These are phyloP conservation scores for Alouatta palliata DNA, from an alignment of 2,113 vertebrate genomes.

Conservation along the genomic window DNA sequence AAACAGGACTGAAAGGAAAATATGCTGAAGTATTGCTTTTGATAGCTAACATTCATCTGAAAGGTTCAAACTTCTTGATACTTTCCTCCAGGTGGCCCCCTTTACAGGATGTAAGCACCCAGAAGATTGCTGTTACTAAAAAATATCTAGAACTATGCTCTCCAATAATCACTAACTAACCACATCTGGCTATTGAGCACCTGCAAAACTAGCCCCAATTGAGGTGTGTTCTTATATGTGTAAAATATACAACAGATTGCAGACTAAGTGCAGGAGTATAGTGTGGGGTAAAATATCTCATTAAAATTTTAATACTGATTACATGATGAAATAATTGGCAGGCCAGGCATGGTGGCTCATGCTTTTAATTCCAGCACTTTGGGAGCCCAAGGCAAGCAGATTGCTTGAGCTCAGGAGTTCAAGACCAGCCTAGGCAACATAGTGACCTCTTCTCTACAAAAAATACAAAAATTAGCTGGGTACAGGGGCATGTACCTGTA, in stretches of 20 bases:
- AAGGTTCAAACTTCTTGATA: conserved; percentile 34
- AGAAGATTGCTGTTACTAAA: conserved; percentile 20
- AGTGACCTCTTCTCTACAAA: too few relatives aligned
- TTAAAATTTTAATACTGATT: conserved; percentile 36
- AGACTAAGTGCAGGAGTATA: neutral
- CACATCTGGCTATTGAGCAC: neutral
- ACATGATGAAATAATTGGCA: conserved; percentile 14
- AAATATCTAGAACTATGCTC: neutral
- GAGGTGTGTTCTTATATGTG: neutral
- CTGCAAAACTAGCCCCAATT: neutral
- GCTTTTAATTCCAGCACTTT: too few relatives aligned
- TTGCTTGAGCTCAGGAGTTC: too few relatives aligned
- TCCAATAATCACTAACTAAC: conserved; percentile 1
- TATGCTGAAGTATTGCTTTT: neutral
- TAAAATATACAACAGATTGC: neutral
- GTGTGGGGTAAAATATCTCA: neutral
- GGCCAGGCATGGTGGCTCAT: too few relatives aligned
- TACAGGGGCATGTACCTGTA: too few relatives aligned
- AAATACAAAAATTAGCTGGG: too few relatives aligned
- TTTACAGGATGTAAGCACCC: neutral
- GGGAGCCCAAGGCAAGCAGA: too few relatives aligned
- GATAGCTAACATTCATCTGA: neutral
- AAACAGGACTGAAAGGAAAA: conserved; percentile 33
- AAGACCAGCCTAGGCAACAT: too few relatives aligned
- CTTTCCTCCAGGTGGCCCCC: neutral